phyloP scores from a whole-genome alignment of 2,113 vertebrate species.

The Mastomys coucha region DNA sequence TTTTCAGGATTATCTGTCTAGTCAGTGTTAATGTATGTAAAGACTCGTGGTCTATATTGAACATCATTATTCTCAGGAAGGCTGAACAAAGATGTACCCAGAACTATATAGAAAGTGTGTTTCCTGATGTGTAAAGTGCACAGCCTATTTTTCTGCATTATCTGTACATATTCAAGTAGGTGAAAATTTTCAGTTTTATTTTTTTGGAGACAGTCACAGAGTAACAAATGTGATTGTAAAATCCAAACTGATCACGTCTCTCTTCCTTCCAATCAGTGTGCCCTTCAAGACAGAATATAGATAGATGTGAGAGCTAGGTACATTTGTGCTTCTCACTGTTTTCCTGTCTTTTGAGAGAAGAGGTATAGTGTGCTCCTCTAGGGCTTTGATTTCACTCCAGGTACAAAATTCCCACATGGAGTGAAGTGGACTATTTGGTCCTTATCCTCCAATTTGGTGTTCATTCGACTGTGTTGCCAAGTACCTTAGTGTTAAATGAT shows the following conservation, averaged over 20 bases:
- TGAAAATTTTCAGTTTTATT: slow-evolving; percentile 19
- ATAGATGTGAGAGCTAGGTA: not conserved
- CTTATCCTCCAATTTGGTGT: slow-evolving; percentile 24
- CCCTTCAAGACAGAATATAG: not conserved
- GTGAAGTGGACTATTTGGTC: slow-evolving; percentile 40
- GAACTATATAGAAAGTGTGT: not conserved
- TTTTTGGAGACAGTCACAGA: slow-evolving; percentile 9
- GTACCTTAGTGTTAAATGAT: slow-evolving; percentile 9
- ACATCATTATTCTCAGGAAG: slow-evolving; percentile 18
- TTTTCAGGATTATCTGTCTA: slow-evolving; percentile 50
- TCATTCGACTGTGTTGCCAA: not conserved
- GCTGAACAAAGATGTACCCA: slow-evolving; percentile 32
- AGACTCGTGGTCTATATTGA: slow-evolving; percentile 49
- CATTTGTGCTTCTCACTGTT: not conserved
- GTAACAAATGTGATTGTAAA: slow-evolving; percentile 45
- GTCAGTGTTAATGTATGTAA: not conserved
- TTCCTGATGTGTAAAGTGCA: not conserved
- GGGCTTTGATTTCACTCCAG: slow-evolving; percentile 19
- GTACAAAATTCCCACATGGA: slow-evolving; percentile 42
- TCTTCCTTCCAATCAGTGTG: not conserved
- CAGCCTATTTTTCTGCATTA: not conserved
- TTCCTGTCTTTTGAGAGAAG: not conserved
- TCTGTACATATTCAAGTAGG: not conserved
- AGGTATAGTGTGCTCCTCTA: not conserved
- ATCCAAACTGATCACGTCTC: not conserved